Evolutionary conservation across 2,113 vertebrate species (phyloP).

Genomic region (Pipa parva): DNA sequence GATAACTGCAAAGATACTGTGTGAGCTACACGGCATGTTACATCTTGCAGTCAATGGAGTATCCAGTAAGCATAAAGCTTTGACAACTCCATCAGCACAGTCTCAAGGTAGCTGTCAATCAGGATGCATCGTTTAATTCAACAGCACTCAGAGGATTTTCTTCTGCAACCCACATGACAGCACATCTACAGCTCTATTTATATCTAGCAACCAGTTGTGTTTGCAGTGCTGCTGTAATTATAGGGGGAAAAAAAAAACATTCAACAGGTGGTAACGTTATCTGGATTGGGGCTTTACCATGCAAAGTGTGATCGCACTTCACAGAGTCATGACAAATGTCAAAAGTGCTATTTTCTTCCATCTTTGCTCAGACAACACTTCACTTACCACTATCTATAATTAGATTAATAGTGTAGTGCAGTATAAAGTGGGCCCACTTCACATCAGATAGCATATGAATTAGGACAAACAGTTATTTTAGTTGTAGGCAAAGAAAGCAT

Average conservation of each 20-base stretch:
- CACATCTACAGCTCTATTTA: constrained; percentile 91
- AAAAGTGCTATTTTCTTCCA: constrained; percentile 73
- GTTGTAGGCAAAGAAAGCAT: constrained; percentile 84
- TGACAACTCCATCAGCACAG: constrained; percentile 96
- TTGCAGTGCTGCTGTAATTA: constrained; percentile 82
- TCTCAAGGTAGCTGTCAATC: constrained; percentile 98
- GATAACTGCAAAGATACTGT: constrained; percentile 21
- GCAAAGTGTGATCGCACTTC: constrained; percentile 67
- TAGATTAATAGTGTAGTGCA: constrained; percentile 88
- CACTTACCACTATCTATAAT: constrained; percentile 93
- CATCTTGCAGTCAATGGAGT: constrained; percentile 71
- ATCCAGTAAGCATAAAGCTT: constrained; percentile 70
- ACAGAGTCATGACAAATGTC: constrained; percentile 70
- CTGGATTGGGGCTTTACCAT: constrained; percentile 62
- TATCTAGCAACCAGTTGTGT: constrained; percentile 70
- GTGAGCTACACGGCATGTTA: constrained; percentile 52
- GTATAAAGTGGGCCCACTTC: constrained; percentile 82
- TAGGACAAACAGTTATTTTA: constrained; percentile 90
- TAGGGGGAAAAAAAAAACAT: constrained; percentile 48
- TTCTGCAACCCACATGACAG: constrained; percentile 80
- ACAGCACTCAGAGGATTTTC: constrained; percentile 83
- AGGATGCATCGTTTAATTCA: constrained; percentile 92
- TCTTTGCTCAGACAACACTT: constrained; percentile 74
- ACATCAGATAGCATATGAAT: constrained; percentile 88
- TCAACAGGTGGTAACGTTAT: constrained; percentile 76